Conservation (phyloP, 2,888 invertebrate genomes). For the Pandemis heparana region DNA sequence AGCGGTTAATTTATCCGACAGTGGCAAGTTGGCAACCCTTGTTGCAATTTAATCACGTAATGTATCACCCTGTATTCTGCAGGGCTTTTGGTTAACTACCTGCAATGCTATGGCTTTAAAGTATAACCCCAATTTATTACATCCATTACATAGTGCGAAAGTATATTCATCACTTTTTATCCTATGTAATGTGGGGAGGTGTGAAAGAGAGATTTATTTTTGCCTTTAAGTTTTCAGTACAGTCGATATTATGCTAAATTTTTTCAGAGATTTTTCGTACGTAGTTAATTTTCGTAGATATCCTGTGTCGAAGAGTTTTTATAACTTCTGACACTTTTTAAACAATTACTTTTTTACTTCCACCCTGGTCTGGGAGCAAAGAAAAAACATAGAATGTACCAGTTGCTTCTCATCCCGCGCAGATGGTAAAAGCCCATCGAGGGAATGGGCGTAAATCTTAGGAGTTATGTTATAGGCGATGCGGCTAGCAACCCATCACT, state of each 20-base stretch:
- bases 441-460: too few relatives aligned
- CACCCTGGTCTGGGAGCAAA: too few relatives aligned
- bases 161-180: conserved; percentile 33
- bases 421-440: too few relatives aligned
- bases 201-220: conserved; percentile 31
- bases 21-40: conserved; percentile 54
- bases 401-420: too few relatives aligned
- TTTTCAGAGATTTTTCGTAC: neutral
- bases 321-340: too few relatives aligned
- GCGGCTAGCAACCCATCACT: too few relatives aligned
- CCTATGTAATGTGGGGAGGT: conserved; percentile 28
- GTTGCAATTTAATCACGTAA: conserved; percentile 78
- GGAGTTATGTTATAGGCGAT: too few relatives aligned
- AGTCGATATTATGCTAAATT: neutral
- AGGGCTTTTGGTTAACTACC: conserved; percentile 68
- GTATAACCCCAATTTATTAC: conserved; percentile 40
- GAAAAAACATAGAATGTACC: too few relatives aligned
- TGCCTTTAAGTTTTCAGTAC: neutral
- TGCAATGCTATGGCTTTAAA: conserved; percentile 51
- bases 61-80: conserved; percentile 61
- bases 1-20: conserved; percentile 38
- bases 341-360: too few relatives aligned
- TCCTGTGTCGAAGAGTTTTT: too few relatives aligned
- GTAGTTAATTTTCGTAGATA: too few relatives aligned
- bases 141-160: conserved; percentile 36